Evolutionary conservation across 2,113 vertebrate species (phyloP).

Genomic region (Cryptoleucopteryx plumbea): DNA sequence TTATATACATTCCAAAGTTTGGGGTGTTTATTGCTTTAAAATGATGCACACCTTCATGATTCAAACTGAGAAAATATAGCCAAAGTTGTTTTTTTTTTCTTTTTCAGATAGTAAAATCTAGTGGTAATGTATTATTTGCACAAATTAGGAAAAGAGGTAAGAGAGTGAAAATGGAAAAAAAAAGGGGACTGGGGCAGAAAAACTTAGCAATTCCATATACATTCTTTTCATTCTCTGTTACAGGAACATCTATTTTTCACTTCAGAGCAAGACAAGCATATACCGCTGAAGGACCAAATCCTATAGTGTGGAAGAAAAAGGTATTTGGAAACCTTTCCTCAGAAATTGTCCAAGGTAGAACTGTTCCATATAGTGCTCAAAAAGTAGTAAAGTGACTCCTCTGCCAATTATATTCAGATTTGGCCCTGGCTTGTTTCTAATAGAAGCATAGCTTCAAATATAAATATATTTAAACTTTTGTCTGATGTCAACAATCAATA

Average conservation of each 20-base stretch:
- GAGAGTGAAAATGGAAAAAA: neutral
- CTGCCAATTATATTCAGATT: neutral
- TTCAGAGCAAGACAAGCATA: neutral
- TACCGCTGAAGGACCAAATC: neutral
- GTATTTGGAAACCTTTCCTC: neutral
- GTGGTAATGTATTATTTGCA: neutral
- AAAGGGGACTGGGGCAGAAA: fast-evolving
- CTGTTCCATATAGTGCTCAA: neutral
- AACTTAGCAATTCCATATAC: neutral
- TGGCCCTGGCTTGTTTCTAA: neutral
- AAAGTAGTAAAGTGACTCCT: neutral
- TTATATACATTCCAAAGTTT: neutral
- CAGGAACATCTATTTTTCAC: neutral
- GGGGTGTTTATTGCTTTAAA: neutral
- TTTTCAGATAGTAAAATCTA: neutral
- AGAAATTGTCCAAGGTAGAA: neutral
- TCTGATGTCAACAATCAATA: neutral
- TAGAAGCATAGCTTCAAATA: neutral
- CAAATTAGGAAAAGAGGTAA: neutral
- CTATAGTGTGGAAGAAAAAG: neutral
- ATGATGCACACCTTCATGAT: neutral
- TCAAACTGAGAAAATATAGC: neutral
- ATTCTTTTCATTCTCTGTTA: neutral
- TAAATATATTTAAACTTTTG: neutral
- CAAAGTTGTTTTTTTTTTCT: neutral